Evolutionary conservation across 2,888 invertebrate species (phyloP).

Genomic region (Erebia epiphron): DNA sequence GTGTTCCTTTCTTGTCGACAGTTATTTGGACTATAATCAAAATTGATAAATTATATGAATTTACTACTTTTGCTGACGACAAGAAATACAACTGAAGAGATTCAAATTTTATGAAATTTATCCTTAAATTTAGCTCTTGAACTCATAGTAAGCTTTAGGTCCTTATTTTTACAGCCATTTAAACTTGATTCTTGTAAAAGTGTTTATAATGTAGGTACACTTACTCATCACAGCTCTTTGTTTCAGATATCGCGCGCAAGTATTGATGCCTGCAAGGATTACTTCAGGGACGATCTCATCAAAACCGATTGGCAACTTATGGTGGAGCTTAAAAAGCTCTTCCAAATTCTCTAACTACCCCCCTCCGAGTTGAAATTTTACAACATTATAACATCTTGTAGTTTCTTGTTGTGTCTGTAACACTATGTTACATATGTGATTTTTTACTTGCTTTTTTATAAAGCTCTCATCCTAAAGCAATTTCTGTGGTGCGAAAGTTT

Average conservation of each 20-base stretch:
- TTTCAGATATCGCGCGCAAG: slow-evolving; percentile 97
- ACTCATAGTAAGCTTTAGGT: too few species aligned
- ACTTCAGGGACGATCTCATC: slow-evolving; percentile 98
- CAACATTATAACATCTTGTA: slow-evolving; percentile 6
- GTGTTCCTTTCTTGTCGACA: too few species aligned
- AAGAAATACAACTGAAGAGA: too few species aligned
- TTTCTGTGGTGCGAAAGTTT: slow-evolving; percentile 47
- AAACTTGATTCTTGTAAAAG: not conserved
- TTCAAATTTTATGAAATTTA: too few species aligned
- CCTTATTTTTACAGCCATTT: not conserved
- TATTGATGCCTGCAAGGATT: slow-evolving; percentile 99
- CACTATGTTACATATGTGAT: slow-evolving; percentile 28
- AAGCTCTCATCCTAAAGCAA: slow-evolving; percentile 52
- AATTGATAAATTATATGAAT: too few species aligned
- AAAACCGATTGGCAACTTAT: slow-evolving; percentile 99
- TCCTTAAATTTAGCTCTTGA: too few species aligned
- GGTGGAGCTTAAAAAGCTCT: slow-evolving; percentile 98
- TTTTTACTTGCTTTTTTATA: slow-evolving; percentile 44
- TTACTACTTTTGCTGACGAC: too few species aligned
- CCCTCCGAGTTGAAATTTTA: slow-evolving; percentile 9
- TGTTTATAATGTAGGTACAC: not conserved
- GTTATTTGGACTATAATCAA: too few species aligned
- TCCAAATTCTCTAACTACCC: slow-evolving; percentile 92
- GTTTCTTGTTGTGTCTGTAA: slow-evolving; percentile 16
- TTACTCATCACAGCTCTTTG: slow-evolving; percentile 42